These are phyloP conservation scores for Hirtodrosophila duncani DNA, from an alignment of 2,888 invertebrate species.

Conservation along the genomic window DNA sequence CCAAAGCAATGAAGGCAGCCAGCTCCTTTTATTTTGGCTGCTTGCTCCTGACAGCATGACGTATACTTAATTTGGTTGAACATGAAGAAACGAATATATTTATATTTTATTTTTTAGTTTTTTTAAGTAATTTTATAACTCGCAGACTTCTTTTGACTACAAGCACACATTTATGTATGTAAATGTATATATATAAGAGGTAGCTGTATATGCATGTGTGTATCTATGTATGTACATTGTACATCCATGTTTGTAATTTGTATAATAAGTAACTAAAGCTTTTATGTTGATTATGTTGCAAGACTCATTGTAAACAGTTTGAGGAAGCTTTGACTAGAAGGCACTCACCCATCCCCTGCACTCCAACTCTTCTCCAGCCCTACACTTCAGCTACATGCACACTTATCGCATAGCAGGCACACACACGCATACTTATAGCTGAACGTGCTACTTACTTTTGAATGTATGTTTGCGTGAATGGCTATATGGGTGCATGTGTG, in stretches of 20 bases:
- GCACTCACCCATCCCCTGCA: conserved; percentile 24
- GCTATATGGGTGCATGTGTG: conserved; percentile 11
- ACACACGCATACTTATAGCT: conserved; percentile 17
- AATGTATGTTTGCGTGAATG: neutral
- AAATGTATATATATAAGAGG: conserved; percentile 11
- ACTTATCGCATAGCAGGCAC: conserved; percentile 50
- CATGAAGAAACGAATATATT: neutral
- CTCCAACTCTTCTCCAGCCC: conserved; percentile 2
- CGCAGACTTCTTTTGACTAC: conserved; percentile 6
- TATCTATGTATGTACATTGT: too few species aligned
- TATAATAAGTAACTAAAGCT: conserved; percentile 63
- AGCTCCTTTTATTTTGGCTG: neutral
- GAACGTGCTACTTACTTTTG: neutral
- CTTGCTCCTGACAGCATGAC: conserved; percentile 20
- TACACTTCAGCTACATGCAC: conserved; percentile 35
- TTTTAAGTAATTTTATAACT: conserved; percentile 5
- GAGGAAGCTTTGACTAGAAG: conserved; percentile 9
- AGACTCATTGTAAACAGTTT: conserved; percentile 48
- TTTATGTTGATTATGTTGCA: conserved; percentile 69
- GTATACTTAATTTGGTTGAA: conserved; percentile 43
- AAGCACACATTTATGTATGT: neutral
- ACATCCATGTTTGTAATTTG: too few species aligned
- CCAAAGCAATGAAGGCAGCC: neutral
- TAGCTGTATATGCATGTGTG: conserved; percentile 3
- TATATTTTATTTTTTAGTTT: neutral